Evolutionary conservation across 2,888 invertebrate genomes (phyloP), one percentile per base, ranked within the genome.

Genomic region (Mimachlamys varia): DNA sequence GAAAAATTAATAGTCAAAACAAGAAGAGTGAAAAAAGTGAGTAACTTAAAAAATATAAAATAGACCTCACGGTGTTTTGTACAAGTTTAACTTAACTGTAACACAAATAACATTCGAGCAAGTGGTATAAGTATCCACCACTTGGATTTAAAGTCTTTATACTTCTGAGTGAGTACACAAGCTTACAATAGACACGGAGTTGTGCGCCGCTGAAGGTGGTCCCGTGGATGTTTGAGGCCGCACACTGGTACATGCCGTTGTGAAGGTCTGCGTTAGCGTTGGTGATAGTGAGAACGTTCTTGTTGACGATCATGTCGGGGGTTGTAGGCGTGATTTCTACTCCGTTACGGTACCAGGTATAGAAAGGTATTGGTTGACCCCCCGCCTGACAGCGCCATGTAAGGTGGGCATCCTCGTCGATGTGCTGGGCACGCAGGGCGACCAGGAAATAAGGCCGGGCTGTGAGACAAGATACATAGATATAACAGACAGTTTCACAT

Each of bases 241-340:
- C 97, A 96, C 99, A 99, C 95, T 99, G 99, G 96, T 98, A 99
- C 98, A 99, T 99, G 49, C 98, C 99, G 90, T 98, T 98, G 96
- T 99, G 99, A 94, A 98, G 50, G 2, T 89, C 90, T 4, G 92
- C 88, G 53, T 93, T 89, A 7, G 96, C 93, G 1, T 92, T 88
- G 2, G 87, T 90, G 87, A 96, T 95, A 33, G 92, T 95, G 37
- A 96, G 88, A 2, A 94, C 92, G 88, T 95, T 96, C 12, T 89
- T 44, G 0, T 88, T 90, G 37, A 95, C 76, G 33, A 33, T 76
- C 27, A 76, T 76, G 27, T 33, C 76, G 7, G 76, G 76, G 4
- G 76, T 76, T 33, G 76, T 12, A 27, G 88, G 5, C 12, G 90
- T 87, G 3, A 94, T 89, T 19, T 88, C 89, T n/a, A 91, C 55